These are phyloP conservation scores for Incurvaria masculella DNA, from an alignment of 2,888 invertebrate genomes.

Conservation along the genomic window DNA sequence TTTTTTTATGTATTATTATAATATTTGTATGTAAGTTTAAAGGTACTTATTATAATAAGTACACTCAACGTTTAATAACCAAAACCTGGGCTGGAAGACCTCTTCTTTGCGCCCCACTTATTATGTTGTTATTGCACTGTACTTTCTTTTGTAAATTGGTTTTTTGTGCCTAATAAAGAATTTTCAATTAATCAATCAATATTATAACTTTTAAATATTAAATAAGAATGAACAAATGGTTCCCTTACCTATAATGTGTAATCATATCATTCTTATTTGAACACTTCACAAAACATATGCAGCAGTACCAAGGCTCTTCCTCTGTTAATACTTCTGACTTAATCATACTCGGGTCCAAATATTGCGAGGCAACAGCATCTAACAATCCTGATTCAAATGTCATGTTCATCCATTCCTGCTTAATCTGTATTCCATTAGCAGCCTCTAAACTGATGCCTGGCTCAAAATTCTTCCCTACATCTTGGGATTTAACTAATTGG, in stretches of 20 bases:
- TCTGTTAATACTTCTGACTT: background rate
- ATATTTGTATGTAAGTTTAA: too few species aligned
- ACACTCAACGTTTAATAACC: too few species aligned
- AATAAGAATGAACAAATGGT: too few species aligned
- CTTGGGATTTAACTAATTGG: constrained; percentile 1
- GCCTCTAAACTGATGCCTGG: background rate
- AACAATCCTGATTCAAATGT: background rate
- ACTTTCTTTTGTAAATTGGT: too few species aligned
- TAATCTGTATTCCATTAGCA: background rate
- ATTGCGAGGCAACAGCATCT: background rate
- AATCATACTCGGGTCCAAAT: background rate
- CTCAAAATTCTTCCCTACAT: background rate
- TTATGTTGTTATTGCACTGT: too few species aligned
- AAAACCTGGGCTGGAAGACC: too few species aligned
- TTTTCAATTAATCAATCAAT: background rate
- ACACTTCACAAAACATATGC: constrained; percentile 36
- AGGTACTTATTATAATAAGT: too few species aligned
- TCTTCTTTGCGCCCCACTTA: too few species aligned
- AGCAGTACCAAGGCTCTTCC: constrained; percentile 29
- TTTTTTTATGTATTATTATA: too few species aligned
- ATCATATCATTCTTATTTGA: constrained; percentile 28
- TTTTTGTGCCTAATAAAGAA: background rate
- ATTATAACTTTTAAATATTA: too few species aligned
- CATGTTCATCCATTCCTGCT: background rate
- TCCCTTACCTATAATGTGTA: constrained; percentile 43